Percentiles rank a stretch among this genome's conserved stretches.
Conservation (phyloP, 2,888 invertebrate genomes). For the Agonum fuliginosum region DNA sequence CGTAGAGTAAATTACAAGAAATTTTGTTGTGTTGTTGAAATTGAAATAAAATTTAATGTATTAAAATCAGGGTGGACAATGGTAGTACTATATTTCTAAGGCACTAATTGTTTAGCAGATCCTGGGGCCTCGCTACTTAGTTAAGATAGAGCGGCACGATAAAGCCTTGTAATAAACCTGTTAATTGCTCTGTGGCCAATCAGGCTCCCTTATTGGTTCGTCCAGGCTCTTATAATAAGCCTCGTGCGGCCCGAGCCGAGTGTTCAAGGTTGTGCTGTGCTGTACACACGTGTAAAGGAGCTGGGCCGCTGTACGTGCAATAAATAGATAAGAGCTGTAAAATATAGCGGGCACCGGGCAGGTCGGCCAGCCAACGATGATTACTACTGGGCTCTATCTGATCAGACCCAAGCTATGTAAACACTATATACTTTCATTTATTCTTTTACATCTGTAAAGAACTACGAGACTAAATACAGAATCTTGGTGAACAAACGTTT, state of each 20-base stretch:
- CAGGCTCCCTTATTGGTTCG: constrained; percentile 69
- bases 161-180: constrained; percentile 72
- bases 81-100: too few species aligned
- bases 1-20: too few species aligned
- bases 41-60: too few species aligned
- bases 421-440: too few species aligned
- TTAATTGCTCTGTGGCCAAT: constrained; percentile 71
- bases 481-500: too few species aligned
- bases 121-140: constrained; percentile 33
- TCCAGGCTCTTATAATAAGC: constrained; percentile 69
- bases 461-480: too few species aligned
- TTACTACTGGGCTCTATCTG: constrained; percentile 56
- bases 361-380: constrained; percentile 57
- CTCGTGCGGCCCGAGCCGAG: constrained; percentile 59
- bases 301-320: constrained; percentile 67
- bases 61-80: too few species aligned
- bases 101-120: constrained; percentile 46
- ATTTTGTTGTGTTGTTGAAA: too few species aligned
- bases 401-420: too few species aligned
- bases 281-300: constrained; percentile 7
- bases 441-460: too few species aligned
- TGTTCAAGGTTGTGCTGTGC: constrained; percentile 38
- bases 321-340: constrained; percentile 70
- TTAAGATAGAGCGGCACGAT: constrained; percentile 70
- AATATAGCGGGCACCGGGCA: constrained; percentile 67